Evolutionary conservation across 2,888 invertebrate species (phyloP).

Genomic region (Dexiosoma caninum): DNA sequence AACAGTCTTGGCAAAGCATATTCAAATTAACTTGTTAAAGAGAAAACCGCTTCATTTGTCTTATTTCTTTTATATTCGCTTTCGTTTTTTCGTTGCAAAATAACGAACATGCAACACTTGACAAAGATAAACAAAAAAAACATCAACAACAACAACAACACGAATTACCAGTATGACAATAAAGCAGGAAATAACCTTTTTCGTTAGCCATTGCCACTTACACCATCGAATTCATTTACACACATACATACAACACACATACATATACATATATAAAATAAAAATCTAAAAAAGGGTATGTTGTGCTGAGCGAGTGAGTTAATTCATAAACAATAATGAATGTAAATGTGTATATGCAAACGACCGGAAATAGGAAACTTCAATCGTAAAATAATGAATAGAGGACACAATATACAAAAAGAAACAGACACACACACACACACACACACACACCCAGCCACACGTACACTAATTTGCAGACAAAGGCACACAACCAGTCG

Average conservation of each 20-base stretch:
- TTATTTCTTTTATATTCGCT: neutral
- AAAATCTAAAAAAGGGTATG: neutral
- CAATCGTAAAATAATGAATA: slow-evolving; percentile 63
- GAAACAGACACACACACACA: neutral
- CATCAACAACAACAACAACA: neutral
- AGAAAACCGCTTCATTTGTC: slow-evolving; percentile 42
- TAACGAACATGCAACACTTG: slow-evolving; percentile 2
- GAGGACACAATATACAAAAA: slow-evolving; percentile 26
- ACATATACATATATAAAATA: no score
- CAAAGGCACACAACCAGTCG: neutral
- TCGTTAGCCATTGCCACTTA: slow-evolving; percentile 25
- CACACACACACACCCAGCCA: neutral
- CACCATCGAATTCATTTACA: neutral
- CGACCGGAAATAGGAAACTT: slow-evolving; percentile 63
- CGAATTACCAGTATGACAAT: slow-evolving; percentile 16
- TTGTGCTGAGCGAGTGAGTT: neutral
- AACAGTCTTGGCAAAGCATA: slow-evolving; percentile 1
- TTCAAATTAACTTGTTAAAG: slow-evolving; percentile 32
- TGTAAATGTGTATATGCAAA: slow-evolving; percentile 43
- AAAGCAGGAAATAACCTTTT: slow-evolving; percentile 54
- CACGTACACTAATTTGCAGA: no score
- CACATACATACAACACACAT: neutral
- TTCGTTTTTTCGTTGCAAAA: neutral
- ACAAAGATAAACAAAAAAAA: neutral
- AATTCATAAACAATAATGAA: slow-evolving; percentile 43